These are phyloP conservation scores for Forpus xanthops DNA, from an alignment of 2,797 vertebrate species.

Conservation along the genomic window DNA sequence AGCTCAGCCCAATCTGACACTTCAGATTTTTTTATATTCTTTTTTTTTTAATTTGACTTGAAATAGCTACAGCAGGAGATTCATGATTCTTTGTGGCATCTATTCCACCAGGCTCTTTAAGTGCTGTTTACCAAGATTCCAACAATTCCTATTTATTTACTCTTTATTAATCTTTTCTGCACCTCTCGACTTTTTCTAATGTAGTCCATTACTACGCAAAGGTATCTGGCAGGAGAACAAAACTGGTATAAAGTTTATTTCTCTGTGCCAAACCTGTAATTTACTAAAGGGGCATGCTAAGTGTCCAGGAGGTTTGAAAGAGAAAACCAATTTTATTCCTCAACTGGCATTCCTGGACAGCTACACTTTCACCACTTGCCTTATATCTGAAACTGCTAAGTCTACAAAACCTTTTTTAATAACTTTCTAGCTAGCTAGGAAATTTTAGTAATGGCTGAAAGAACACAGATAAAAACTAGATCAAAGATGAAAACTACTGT, in stretches of 20 bases:
- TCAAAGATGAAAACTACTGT: neutral
- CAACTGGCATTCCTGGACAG: neutral
- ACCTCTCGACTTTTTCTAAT: neutral
- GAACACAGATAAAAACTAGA: neutral
- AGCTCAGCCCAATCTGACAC: neutral
- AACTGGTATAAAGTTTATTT: neutral
- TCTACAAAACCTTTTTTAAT: neutral
- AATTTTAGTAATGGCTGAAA: neutral
- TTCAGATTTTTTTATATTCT: neutral
- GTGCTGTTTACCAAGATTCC: neutral
- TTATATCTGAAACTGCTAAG: neutral
- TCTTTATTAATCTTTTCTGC: neutral
- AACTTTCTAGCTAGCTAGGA: neutral
- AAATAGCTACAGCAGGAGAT: neutral
- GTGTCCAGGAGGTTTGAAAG: neutral
- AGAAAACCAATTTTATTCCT: neutral
- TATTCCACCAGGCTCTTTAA: neutral
- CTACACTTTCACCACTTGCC: neutral
- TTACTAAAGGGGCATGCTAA: neutral
- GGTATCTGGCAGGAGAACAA: neutral
- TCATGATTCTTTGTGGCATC: neutral
- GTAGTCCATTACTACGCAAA: neutral
- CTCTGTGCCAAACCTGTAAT: neutral
- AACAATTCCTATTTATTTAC: neutral
- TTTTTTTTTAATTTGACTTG: neutral